Base-by-base conservation (phyloP, 2,113 vertebrate species). In the Alexandromys fortis region DNA sequence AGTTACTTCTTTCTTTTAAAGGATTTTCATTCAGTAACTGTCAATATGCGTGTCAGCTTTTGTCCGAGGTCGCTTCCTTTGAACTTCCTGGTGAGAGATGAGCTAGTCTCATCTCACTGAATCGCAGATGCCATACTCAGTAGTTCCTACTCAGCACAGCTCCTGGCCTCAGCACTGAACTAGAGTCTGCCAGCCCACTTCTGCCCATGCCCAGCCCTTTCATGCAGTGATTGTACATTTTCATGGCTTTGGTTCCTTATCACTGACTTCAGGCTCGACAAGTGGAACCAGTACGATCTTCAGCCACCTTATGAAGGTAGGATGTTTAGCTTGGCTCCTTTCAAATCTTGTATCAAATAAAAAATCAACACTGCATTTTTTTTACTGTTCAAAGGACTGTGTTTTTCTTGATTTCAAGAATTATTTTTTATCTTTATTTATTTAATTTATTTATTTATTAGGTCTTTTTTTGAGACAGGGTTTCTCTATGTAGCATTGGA, bases 1-100 rank as follows among this genome's bases (percentile, higher is more conserved):
- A 90, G 67, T 24, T 78, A 30, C 78, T 90, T 94, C 73, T 49
- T 92, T 94, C 47, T 30, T 87, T 24, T 90, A 81, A 93, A 81
- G 26, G 89, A 73, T 33, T 19, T 68, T 85, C 16, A 42, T 30
- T 81, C 26, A 28, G 26, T 58, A 89, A 76, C 30, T 76, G 5
- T 79, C 55, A 55, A 14, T 28, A 10, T 28, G 12, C 21, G 0
- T 42, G 5, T 85, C 45, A 81, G 45, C 75, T 86, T 90, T 63
- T 5, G 11, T 35, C 38, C 70, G 14, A 55, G 5, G 61, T 88
- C 79, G 33, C 73, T 93, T 95, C 33, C 35, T 65, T 70, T 49
- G 42, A 65, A 87, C 68, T 33, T 88, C 8, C 16, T 45, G 33
- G 4, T 82, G 19, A 87, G 77, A 92, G 78, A 47, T 61, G 7